Evolutionary conservation across 2,113 vertebrate genomes (phyloP).

Genomic region (Pedetes capensis): DNA sequence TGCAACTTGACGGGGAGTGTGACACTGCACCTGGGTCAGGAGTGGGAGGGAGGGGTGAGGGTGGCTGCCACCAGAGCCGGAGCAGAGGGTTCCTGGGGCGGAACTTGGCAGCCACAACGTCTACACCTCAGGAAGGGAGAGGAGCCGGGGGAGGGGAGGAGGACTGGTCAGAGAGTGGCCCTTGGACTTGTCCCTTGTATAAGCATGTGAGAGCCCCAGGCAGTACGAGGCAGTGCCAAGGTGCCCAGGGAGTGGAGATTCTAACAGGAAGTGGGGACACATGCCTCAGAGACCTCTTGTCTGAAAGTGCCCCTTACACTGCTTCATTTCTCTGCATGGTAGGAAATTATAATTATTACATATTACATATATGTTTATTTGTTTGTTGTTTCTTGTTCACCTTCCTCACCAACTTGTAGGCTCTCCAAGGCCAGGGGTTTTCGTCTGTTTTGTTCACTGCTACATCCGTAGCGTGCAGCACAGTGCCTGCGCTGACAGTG

Average conservation of each 20-base stretch:
- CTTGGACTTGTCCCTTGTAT: not conserved
- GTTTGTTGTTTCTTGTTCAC: not conserved
- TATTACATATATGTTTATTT: not conserved
- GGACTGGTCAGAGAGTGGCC: too few relatives aligned
- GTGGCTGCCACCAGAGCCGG: not conserved
- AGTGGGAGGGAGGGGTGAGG: not conserved
- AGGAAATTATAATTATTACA: not conserved
- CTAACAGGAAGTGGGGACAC: not conserved
- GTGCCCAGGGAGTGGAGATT: not conserved
- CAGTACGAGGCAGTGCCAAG: rapidly evolving
- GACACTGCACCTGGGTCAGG: not conserved
- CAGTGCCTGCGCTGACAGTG: not conserved
- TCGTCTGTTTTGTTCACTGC: not conserved
- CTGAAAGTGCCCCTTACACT: not conserved
- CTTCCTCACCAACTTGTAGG: not conserved
- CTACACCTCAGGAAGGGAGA: not conserved
- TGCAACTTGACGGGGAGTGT: too few relatives aligned
- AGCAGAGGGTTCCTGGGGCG: not conserved
- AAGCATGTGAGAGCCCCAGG: rapidly evolving
- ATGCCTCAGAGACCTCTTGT: not conserved
- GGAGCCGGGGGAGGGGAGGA: not conserved
- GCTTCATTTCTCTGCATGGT: not conserved
- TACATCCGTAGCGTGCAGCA: not conserved
- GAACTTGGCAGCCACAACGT: not conserved
- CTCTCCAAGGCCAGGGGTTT: not conserved